These are phyloP conservation scores for Torymus tubicola DNA, from an alignment of 2,888 invertebrate genomes.

Conservation along the genomic window DNA sequence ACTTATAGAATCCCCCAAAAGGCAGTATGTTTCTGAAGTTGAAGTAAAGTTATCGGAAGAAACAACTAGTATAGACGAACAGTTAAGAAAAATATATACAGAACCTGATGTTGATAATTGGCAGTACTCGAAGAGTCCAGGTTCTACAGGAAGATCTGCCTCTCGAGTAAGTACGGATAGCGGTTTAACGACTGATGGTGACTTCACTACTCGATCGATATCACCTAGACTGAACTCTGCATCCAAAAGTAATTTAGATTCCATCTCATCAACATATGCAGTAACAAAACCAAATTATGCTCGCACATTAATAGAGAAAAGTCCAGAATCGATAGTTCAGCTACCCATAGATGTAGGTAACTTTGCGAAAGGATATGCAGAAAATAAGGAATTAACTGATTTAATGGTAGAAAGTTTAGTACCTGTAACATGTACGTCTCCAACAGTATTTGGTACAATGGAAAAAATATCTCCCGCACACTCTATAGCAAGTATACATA, in stretches of 20 bases:
- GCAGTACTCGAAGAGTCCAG: conserved; percentile 83
- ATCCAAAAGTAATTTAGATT: conserved; percentile 71
- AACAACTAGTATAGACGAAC: conserved; percentile 83
- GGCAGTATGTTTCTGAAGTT: conserved; percentile 77
- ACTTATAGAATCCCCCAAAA: conserved; percentile 82
- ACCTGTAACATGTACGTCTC: conserved; percentile 77
- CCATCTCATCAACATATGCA: conserved; percentile 70
- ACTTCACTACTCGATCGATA: conserved; percentile 76
- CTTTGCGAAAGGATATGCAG: conserved; percentile 79
- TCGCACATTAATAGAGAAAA: conserved; percentile 80
- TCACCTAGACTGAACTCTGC: conserved; percentile 72
- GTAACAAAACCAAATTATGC: conserved; percentile 80
- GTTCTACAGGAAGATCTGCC: conserved; percentile 74
- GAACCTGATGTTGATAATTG: conserved; percentile 82
- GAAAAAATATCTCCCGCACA: conserved; percentile 82
- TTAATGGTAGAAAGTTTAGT: conserved; percentile 78
- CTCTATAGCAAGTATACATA: conserved; percentile 75
- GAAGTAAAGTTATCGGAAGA: conserved; percentile 82
- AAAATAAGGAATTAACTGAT: conserved; percentile 76
- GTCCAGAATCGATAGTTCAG: conserved; percentile 71
- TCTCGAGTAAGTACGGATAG: conserved; percentile 79
- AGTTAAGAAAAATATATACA: conserved; percentile 83
- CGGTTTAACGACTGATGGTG: conserved; percentile 81
- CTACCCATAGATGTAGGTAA: conserved; percentile 80
- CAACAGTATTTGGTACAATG: conserved; percentile 77